Conservation (phyloP, 2,113 vertebrate genomes). For the Prinia subflava region DNA sequence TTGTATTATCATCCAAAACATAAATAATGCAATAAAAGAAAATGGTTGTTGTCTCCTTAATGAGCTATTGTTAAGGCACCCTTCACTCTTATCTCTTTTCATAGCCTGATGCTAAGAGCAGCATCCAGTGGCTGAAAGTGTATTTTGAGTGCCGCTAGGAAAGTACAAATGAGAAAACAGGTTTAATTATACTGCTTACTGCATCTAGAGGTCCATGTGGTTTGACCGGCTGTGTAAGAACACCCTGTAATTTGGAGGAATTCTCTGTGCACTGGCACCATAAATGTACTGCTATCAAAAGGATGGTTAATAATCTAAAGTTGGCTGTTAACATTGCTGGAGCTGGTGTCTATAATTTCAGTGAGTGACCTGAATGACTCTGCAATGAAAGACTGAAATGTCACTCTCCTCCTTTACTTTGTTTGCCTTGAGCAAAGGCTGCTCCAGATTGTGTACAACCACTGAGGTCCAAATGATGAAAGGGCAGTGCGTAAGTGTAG, state of each 20-base stretch:
- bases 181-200: constrained; percentile 61
- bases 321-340: constrained; percentile 59
- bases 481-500: constrained; percentile 14
- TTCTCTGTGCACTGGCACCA: neutral
- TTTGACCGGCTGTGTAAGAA: constrained; percentile 56
- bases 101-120: constrained; percentile 32
- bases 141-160: constrained; percentile 29
- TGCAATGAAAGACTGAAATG: constrained; percentile 67
- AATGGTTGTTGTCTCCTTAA: constrained; percentile 48
- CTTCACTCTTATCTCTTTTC: constrained; percentile 23
- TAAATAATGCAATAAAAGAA: constrained; percentile 63
- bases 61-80: constrained; percentile 31
- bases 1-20: constrained; percentile 37
- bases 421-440: constrained; percentile 69
- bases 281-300: constrained; percentile 58
- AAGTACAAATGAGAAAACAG: constrained; percentile 51
- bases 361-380: constrained; percentile 56
- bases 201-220: constrained; percentile 36
- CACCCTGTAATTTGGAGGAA: constrained; percentile 66
- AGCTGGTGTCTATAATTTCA: constrained; percentile 65
- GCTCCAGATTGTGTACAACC: constrained; percentile 59
- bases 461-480: constrained; percentile 54
- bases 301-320: constrained; percentile 64
- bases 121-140: neutral
- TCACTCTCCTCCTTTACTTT: constrained; percentile 62